These are phyloP conservation scores for Drepana arcuata DNA, from an alignment of 1,140 invertebrate species.

Conservation along the genomic window DNA sequence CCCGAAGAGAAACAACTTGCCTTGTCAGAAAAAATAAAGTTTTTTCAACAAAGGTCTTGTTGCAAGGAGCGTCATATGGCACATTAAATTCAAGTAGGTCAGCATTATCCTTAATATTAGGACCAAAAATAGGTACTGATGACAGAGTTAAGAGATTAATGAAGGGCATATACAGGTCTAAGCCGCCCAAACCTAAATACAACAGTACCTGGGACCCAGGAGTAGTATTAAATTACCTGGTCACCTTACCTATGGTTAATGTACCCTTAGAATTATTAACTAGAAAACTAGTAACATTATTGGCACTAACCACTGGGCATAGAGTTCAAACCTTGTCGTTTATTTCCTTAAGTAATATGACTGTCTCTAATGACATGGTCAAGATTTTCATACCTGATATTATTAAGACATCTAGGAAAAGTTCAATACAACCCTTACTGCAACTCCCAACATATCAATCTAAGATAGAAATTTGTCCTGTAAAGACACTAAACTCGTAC, in stretches of 20 bases:
- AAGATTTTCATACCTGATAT: background rate
- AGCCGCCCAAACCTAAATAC: constrained; percentile 15
- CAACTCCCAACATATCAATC: background rate
- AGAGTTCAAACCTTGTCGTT: constrained; percentile 4
- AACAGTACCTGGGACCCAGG: constrained; percentile 17
- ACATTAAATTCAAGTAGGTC: constrained; percentile 11
- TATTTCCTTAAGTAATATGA: background rate
- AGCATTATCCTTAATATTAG: constrained; percentile 11
- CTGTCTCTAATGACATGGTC: background rate
- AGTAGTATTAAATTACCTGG: constrained; percentile 13
- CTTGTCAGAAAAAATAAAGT: too few relatives aligned
- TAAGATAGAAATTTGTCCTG: constrained; percentile 3
- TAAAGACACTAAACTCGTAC: background rate
- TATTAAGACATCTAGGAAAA: constrained; percentile 1
- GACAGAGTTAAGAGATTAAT: constrained; percentile 13
- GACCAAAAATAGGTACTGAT: background rate
- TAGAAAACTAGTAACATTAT: constrained; percentile 2
- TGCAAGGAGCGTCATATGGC: constrained; percentile 7
- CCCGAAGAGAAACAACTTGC: too few relatives aligned
- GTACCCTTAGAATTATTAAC: too few relatives aligned
- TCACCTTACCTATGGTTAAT: too few relatives aligned
- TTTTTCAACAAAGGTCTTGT: too few relatives aligned
- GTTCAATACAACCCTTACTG: background rate
- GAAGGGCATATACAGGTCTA: constrained; percentile 13
- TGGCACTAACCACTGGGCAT: constrained; percentile 2